A percentile compares a stretch with the other conserved stretches of the same genome.
Evolutionary conservation across 2,113 vertebrate genomes (phyloP).

Genomic region (Rhinopithecus roxellana): DNA sequence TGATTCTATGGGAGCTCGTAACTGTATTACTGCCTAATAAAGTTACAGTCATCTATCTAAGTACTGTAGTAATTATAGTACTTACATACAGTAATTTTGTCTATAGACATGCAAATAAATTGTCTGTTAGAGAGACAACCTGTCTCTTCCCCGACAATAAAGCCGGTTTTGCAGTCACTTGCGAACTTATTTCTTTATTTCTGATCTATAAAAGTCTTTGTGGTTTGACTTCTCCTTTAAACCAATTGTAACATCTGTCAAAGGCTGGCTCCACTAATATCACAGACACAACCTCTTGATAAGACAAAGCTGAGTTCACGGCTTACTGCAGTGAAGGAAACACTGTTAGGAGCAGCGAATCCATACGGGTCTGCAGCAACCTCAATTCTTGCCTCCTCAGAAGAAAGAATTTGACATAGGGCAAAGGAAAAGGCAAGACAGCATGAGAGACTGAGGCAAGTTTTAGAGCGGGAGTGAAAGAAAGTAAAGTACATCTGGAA

Average conservation of each 20-base stretch:
- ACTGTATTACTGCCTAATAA: not conserved
- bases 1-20: not conserved
- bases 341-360: too few species aligned
- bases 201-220: not conserved
- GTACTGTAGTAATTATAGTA: not conserved
- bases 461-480: too few species aligned
- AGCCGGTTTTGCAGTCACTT: not conserved
- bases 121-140: not conserved
- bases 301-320: not conserved
- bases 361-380: too few species aligned
- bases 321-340: not conserved
- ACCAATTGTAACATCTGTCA: not conserved
- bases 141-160: not conserved
- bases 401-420: too few species aligned
- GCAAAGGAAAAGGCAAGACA: too few species aligned
- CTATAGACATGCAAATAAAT: conserved; percentile 31
- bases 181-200: conserved; percentile 24
- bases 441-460: too few species aligned
- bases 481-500: too few species aligned
- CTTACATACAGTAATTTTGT: not conserved
- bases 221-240: not conserved
- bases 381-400: too few species aligned
- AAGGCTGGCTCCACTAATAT: not conserved
- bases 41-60: not conserved
- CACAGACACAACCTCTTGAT: not conserved